A percentile compares a stretch with the other conserved stretches of the same genome.
Conservation (phyloP, 2,888 invertebrate species). For the Rhagonycha fulva region DNA sequence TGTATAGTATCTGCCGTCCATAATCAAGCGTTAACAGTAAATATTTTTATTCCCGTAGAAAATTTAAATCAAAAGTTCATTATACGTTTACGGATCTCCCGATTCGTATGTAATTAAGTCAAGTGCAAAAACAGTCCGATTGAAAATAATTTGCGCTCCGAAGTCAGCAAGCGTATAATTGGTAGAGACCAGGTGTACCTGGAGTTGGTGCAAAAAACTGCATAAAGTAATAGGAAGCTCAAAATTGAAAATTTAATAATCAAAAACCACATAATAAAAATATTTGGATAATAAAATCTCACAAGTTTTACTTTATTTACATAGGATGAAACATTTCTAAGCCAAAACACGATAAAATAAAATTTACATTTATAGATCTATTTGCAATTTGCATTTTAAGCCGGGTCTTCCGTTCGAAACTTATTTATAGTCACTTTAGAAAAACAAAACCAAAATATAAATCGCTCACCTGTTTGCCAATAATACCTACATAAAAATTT, state of each 20-base stretch:
- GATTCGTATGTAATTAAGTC: neutral
- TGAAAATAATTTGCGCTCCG: neutral
- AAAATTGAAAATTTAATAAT: neutral
- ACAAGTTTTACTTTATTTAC: neutral
- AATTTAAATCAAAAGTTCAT: neutral
- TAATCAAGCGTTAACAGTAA: constrained; percentile 15
- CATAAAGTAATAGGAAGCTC: neutral
- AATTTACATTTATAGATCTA: constrained; percentile 3
- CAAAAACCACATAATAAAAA: neutral
- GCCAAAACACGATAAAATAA: neutral
- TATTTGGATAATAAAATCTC: neutral
- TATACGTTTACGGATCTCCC: neutral
- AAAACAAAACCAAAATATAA: constrained; percentile 3
- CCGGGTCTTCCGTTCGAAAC: neutral
- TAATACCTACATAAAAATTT: constrained; percentile 1
- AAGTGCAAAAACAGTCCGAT: neutral
- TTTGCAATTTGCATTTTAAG: neutral
- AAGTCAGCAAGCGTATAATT: neutral
- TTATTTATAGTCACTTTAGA: neutral
- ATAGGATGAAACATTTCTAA: constrained; percentile 1
- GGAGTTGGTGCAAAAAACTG: neutral
- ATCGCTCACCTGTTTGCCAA: neutral
- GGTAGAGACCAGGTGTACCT: neutral
- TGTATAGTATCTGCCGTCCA: constrained; percentile 19
- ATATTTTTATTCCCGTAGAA: neutral